Conservation (phyloP, 2,888 invertebrate genomes). For the Drosophila yooni region DNA sequence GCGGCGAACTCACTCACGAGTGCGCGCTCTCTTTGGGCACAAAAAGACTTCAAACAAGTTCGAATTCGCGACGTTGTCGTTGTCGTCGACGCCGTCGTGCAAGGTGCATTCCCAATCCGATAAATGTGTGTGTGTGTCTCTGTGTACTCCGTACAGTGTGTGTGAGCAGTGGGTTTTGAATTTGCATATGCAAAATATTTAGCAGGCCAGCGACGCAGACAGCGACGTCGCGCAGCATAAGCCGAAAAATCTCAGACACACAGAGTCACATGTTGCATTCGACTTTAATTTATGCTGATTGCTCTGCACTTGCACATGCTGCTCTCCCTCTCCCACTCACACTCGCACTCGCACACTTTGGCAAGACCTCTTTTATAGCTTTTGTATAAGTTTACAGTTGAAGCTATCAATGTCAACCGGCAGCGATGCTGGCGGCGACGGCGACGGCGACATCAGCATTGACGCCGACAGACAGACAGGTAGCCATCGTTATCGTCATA, state of each 20-base stretch:
- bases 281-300: conserved; percentile 75
- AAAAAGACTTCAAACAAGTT: conserved; percentile 75
- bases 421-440: conserved; percentile 46
- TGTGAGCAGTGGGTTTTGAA: conserved; percentile 17
- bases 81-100: conserved; percentile 51
- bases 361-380: conserved; percentile 54
- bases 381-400: conserved; percentile 72
- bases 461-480: conserved; percentile 63
- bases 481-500: conserved; percentile 40
- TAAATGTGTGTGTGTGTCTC: conserved; percentile 17
- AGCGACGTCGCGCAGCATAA: conserved; percentile 42
- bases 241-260: conserved; percentile 58
- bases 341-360: conserved; percentile 16
- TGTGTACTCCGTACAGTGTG: conserved; percentile 12
- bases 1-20: conserved; percentile 59
- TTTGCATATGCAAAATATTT: conserved; percentile 80
- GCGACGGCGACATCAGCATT: conserved; percentile 53
- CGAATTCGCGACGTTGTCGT: conserved; percentile 74
- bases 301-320: conserved; percentile 44
- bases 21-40: conserved; percentile 47
- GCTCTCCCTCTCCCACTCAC: conserved; percentile 24
- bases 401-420: conserved; percentile 75
- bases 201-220: conserved; percentile 44
- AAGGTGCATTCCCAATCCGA: conserved; percentile 72
- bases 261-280: conserved; percentile 77